These are phyloP conservation scores for Hipparchia sbordonii DNA, from an alignment of 2,888 invertebrate genomes.

Conservation along the genomic window DNA sequence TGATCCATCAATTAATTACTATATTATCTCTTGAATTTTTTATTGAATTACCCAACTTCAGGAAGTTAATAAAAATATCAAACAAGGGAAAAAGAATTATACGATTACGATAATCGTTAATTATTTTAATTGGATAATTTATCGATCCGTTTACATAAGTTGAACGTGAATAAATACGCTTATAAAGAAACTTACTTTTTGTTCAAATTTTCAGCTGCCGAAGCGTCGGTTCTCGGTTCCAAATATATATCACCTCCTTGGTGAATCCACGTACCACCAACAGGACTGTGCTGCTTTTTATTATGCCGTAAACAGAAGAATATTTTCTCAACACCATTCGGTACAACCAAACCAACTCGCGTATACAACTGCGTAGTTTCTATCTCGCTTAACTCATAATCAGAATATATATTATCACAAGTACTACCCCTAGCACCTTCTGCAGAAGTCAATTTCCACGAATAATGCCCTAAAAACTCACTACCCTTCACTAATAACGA, in stretches of 20 bases:
- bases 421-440: conserved; percentile 57
- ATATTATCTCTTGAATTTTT: too few relatives aligned
- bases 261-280: conserved; percentile 75
- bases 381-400: conserved; percentile 69
- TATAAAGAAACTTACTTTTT: conserved; percentile 2
- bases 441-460: conserved; percentile 69
- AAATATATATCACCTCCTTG: conserved; percentile 75
- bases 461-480: conserved; percentile 70
- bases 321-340: conserved; percentile 55
- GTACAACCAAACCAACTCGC: conserved; percentile 59
- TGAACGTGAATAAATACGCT: not conserved
- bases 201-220: not conserved
- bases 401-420: conserved; percentile 65
- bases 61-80: not conserved
- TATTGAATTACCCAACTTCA: not conserved
- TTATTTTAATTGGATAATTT: not conserved
- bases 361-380: conserved; percentile 59
- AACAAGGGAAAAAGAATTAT: conserved; percentile 1
- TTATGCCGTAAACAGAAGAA: conserved; percentile 66
- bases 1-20: too few relatives aligned
- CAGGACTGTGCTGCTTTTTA: conserved; percentile 53
- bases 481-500: conserved; percentile 69
- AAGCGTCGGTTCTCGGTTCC: conserved; percentile 53
- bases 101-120: not conserved
- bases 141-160: conserved; percentile 2